Conservation (phyloP, 2,888 invertebrate species). For the Orchesella flavescens region DNA sequence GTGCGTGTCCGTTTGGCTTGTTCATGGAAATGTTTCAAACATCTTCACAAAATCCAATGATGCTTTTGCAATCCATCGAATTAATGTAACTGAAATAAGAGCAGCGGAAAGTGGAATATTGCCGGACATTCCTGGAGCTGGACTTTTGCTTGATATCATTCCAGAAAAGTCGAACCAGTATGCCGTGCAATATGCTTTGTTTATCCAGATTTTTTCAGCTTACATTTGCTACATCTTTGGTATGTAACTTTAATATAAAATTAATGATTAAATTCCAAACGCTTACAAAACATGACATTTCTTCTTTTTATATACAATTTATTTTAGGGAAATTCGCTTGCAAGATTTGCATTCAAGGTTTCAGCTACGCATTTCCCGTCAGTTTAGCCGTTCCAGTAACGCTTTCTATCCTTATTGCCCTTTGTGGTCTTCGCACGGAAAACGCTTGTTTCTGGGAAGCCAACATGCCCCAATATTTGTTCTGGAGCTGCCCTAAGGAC, state of each 20-base stretch:
- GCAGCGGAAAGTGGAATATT: slow-evolving; percentile 73
- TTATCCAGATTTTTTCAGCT: slow-evolving; percentile 87
- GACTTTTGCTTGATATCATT: slow-evolving; percentile 73
- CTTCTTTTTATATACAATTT: slow-evolving; percentile 5
- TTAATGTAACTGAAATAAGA: slow-evolving; percentile 82
- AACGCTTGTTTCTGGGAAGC: slow-evolving; percentile 92
- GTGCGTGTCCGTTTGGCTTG: slow-evolving; percentile 77
- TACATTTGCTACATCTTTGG: slow-evolving; percentile 93
- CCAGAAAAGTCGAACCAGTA: slow-evolving; percentile 66
- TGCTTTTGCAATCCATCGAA: slow-evolving; percentile 86
- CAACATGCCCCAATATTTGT: slow-evolving; percentile 89
- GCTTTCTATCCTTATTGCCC: slow-evolving; percentile 89
- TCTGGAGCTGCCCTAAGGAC: slow-evolving; percentile 90
- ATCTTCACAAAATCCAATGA: slow-evolving; percentile 84
- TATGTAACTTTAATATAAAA: slow-evolving; percentile 65
- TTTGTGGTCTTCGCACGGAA: slow-evolving; percentile 88
- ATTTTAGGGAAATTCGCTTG: slow-evolving; percentile 89
- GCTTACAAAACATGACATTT: no score
- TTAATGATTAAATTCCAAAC: neutral
- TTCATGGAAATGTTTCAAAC: slow-evolving; percentile 84
- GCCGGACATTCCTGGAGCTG: slow-evolving; percentile 85
- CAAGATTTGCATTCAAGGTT: slow-evolving; percentile 96
- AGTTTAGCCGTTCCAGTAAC: slow-evolving; percentile 93
- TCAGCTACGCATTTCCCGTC: slow-evolving; percentile 97
- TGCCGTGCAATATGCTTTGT: slow-evolving; percentile 69